Evolutionary conservation across 2,113 vertebrate genomes (phyloP).

Genomic region (Microcebus murinus): DNA sequence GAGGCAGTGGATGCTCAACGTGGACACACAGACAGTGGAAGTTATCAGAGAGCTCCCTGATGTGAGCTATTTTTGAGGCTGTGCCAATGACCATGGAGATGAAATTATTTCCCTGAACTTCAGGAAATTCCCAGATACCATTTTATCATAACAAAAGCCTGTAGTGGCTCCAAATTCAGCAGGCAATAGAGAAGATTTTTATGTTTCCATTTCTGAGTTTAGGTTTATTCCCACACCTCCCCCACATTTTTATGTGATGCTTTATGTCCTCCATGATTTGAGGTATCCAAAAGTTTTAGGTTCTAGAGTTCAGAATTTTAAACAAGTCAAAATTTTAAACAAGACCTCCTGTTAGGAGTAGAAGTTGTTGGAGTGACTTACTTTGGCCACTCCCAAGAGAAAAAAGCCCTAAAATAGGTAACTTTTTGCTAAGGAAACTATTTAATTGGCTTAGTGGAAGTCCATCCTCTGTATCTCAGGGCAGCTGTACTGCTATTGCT

Average conservation of each 20-base stretch:
- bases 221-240: background rate
- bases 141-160: background rate
- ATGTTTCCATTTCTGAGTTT: background rate
- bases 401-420: background rate
- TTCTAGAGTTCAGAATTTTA: conserved; percentile 9
- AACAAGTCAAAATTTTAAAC: background rate
- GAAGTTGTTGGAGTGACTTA: background rate
- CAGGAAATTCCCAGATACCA: background rate
- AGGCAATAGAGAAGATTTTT: background rate
- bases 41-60: background rate
- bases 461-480: background rate
- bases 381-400: background rate
- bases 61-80: background rate
- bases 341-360: background rate
- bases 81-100: background rate
- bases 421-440: background rate
- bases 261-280: background rate
- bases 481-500: background rate
- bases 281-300: background rate
- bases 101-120: background rate
- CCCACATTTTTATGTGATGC: background rate
- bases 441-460: background rate
- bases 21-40: background rate
- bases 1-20: background rate
- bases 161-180: background rate